Conservation (phyloP, 2,113 vertebrate genomes). For the Puntigrus tetrazona region DNA sequence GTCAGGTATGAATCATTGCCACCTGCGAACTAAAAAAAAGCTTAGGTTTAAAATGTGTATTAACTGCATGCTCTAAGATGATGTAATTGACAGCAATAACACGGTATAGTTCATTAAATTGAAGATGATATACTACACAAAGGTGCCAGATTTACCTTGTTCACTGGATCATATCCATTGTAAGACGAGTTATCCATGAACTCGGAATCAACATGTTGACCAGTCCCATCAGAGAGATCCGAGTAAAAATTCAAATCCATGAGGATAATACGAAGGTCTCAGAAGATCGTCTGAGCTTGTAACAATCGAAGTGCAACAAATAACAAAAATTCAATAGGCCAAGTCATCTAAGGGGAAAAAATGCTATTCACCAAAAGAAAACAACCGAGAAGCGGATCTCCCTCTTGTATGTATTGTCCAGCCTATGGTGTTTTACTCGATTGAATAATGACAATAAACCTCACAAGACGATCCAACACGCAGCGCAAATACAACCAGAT, state of each 20-base stretch:
- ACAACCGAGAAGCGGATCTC: not conserved
- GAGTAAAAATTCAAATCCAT: slow-evolving; percentile 83
- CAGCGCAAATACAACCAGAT: not conserved
- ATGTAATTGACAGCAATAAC: not conserved
- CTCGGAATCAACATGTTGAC: slow-evolving; percentile 71
- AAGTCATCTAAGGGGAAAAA: not conserved
- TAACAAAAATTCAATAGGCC: not conserved
- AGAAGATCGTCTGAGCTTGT: not conserved
- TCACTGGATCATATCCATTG: slow-evolving; percentile 76
- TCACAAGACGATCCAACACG: not conserved
- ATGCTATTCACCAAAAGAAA: not conserved
- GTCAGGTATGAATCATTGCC: slow-evolving; percentile 88
- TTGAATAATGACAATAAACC: not conserved
- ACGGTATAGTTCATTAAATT: not conserved
- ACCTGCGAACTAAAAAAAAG: slow-evolving; percentile 80
- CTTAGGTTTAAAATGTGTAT: not conserved
- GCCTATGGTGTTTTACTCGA: not conserved
- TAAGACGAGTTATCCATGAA: slow-evolving; percentile 76
- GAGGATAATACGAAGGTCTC: not conserved
- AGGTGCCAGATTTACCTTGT: slow-evolving; percentile 69
- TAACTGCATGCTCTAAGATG: not conserved
- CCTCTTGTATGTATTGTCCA: slow-evolving; percentile 2
- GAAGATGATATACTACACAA: not conserved
- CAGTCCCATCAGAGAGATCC: slow-evolving; percentile 75
- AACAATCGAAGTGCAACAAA: not conserved